Evolutionary conservation across 1,140 invertebrate genomes (phyloP).

Genomic region (Drosophila aff.): DNA sequence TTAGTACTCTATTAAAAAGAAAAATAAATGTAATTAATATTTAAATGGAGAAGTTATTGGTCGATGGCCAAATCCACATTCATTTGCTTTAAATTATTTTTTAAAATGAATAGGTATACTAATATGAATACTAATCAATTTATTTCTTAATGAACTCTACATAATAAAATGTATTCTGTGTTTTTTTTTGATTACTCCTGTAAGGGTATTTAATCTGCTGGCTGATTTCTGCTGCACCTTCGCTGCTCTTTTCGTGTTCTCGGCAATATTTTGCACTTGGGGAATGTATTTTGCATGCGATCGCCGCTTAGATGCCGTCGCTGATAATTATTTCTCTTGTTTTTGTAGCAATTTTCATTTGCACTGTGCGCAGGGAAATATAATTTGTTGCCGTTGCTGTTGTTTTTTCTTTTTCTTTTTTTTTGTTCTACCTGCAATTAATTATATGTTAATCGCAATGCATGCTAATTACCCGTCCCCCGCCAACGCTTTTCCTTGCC

Average conservation of each 20-base stretch:
- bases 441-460: constrained; percentile 83
- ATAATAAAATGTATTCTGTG: neutral
- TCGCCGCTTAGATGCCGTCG: constrained; percentile 60
- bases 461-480: constrained; percentile 75
- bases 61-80: no score
- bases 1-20: no score
- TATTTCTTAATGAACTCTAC: no score
- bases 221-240: constrained; percentile 13
- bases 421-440: constrained; percentile 71
- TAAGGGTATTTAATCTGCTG: constrained; percentile 13
- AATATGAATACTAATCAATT: no score
- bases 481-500: constrained; percentile 1
- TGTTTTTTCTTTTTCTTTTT: constrained; percentile 34
- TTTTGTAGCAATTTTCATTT: constrained; percentile 66
- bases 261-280: constrained; percentile 47
- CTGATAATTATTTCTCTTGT: constrained; percentile 51
- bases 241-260: constrained; percentile 44
- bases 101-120: no score
- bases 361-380: constrained; percentile 53
- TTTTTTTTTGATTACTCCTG: neutral
- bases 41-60: no score
- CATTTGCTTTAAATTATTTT: no score
- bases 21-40: no score
- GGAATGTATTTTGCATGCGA: constrained; percentile 79
- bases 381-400: constrained; percentile 65